phyloP scores from a whole-genome alignment of 1,140 invertebrate genomes.

The Drosophila mojavensis region DNA sequence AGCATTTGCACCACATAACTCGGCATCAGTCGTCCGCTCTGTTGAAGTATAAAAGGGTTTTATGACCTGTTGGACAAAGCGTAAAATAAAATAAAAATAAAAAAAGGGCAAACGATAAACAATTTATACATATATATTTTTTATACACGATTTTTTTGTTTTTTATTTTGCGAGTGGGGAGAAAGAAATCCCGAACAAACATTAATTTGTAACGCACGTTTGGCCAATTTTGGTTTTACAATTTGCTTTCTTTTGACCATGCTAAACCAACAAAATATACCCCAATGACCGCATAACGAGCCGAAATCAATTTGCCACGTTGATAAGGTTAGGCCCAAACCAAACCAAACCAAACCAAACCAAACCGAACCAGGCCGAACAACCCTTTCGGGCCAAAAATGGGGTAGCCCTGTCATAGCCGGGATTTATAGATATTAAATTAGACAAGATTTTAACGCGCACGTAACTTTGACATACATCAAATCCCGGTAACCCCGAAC shows the following conservation, averaged over 20 bases:
- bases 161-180: conserved; percentile 26
- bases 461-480: conserved; percentile 81
- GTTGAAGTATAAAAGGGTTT: conserved; percentile 82
- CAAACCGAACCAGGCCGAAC: conserved; percentile 7
- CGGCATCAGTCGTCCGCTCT: conserved; percentile 61
- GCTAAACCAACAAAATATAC: conserved; percentile 65
- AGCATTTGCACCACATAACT: conserved; percentile 77
- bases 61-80: conserved; percentile 72
- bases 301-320: conserved; percentile 79
- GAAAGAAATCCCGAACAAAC: conserved; percentile 75
- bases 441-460: conserved; percentile 77
- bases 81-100: conserved; percentile 9
- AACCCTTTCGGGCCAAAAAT: conserved; percentile 53
- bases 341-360: not conserved
- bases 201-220: conserved; percentile 83
- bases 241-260: conserved; percentile 69
- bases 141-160: not conserved
- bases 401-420: conserved; percentile 56
- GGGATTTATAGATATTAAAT: conserved; percentile 81
- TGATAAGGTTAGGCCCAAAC: conserved; percentile 60
- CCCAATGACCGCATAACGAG: conserved; percentile 81
- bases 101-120: conserved; percentile 28
- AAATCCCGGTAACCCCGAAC: conserved; percentile 49
- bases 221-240: conserved; percentile 77
- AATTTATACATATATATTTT: conserved; percentile 31